Evolutionary conservation across 2,888 invertebrate genomes (phyloP).

Genomic region (Tridacna gigas): DNA sequence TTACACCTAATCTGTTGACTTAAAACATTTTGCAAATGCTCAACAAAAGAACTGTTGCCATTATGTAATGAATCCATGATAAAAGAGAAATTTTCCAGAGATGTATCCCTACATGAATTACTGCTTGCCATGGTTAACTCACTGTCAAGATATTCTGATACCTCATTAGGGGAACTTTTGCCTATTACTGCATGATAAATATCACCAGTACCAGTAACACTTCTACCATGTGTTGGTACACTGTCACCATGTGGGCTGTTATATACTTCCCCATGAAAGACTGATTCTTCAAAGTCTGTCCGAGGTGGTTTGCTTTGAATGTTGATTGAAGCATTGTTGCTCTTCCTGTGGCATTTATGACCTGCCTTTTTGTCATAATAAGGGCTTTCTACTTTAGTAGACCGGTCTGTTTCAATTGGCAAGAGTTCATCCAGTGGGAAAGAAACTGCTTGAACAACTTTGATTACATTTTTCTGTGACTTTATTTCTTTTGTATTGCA

Average conservation of each 20-base stretch:
- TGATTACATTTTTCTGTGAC: constrained; percentile 23
- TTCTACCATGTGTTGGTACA: background rate
- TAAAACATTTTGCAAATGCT: constrained; percentile 18
- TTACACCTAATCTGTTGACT: constrained; percentile 16
- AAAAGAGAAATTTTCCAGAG: background rate
- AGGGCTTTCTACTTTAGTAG: no score
- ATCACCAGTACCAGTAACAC: background rate
- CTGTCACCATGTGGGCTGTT: constrained; percentile 10
- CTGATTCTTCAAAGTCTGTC: background rate
- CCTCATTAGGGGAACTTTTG: background rate
- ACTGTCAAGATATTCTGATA: background rate
- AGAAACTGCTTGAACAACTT: constrained; percentile 45
- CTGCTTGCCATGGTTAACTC: background rate
- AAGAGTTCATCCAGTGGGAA: constrained; percentile 62
- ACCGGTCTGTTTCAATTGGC: constrained; percentile 21
- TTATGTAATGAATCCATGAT: constrained; percentile 16
- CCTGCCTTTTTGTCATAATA: no score
- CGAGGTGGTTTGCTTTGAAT: background rate
- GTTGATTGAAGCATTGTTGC: no score
- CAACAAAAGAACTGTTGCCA: constrained; percentile 22
- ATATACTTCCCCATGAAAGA: constrained; percentile 48
- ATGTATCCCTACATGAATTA: background rate
- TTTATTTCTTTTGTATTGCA: constrained; percentile 10
- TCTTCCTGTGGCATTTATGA: no score
- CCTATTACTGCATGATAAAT: background rate